Percentiles rank a stretch among this genome's conserved stretches.
Evolutionary conservation across 2,113 vertebrate genomes (phyloP).

Genomic region (Naja naja): DNA sequence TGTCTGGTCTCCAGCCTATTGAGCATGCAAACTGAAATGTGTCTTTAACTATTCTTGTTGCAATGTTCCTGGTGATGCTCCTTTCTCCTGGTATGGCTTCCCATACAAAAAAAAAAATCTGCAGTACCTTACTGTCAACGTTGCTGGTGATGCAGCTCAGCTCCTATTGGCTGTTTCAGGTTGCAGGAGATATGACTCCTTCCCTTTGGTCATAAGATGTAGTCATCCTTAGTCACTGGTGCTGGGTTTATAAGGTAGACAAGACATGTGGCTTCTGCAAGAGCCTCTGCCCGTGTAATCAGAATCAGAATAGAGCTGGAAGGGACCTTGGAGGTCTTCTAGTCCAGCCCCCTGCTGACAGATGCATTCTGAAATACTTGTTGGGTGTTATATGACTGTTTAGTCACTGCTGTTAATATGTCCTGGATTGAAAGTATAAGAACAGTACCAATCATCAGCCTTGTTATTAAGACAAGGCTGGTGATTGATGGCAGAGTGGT

Average conservation of each 20-base stretch:
- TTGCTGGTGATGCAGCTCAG: not conserved
- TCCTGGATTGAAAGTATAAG: not conserved
- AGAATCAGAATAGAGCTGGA: too few species aligned
- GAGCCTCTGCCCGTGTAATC: not conserved
- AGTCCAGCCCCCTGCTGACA: not conserved
- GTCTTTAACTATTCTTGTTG: not conserved
- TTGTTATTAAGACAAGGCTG: not conserved
- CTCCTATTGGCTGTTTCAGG: not conserved
- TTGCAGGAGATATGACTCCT: not conserved
- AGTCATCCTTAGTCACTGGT: not conserved
- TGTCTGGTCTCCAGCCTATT: not conserved
- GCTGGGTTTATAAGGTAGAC: not conserved
- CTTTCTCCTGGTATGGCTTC: not conserved
- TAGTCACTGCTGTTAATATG: not conserved
- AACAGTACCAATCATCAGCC: not conserved
- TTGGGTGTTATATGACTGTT: not conserved
- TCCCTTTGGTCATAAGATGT: not conserved
- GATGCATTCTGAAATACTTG: not conserved
- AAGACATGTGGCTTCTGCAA: not conserved
- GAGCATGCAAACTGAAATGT: not conserved
- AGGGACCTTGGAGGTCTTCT: too few species aligned
- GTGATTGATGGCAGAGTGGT: not conserved
- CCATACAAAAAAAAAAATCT: not conserved
- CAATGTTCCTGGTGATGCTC: not conserved
- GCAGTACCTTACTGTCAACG: not conserved